Percentiles rank a stretch among this genome's conserved stretches.
Conservation (phyloP, 2,888 invertebrate species). For the Lasius fuliginosus region DNA sequence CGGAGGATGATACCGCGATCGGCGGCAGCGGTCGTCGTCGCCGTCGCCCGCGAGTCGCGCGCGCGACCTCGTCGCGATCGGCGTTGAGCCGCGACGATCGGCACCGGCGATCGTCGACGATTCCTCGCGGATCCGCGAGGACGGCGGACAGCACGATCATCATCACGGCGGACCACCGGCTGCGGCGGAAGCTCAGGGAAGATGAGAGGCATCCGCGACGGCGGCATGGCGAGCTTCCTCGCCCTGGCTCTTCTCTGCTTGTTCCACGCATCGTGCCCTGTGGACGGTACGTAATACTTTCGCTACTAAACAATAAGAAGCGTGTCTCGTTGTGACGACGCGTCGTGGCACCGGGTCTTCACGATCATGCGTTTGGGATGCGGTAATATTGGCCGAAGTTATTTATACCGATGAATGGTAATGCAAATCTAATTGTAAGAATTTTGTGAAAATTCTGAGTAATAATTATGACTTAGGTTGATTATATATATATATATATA, state of each 20-base stretch:
- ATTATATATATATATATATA: no score
- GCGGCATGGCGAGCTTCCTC: constrained; percentile 78
- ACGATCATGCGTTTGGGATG: neutral
- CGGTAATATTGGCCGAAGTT: neutral
- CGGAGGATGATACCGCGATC: neutral
- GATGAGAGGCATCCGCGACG: constrained; percentile 76
- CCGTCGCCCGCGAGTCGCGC: constrained; percentile 69
- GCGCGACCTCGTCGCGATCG: constrained; percentile 66
- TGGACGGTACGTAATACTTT: constrained; percentile 75
- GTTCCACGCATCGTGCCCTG: constrained; percentile 78
- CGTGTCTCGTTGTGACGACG: neutral
- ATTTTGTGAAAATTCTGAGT: neutral
- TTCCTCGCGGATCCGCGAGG: constrained; percentile 4
- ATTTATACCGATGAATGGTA: neutral
- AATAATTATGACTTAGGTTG: neutral
- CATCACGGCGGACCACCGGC: constrained; percentile 53
- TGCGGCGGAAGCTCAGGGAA: constrained; percentile 69
- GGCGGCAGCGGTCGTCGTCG: constrained; percentile 62
- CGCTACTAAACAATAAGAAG: neutral
- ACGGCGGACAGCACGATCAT: constrained; percentile 7
- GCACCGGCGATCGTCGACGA: constrained; percentile 18
- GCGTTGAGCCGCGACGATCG: constrained; percentile 65
- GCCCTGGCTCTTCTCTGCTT: constrained; percentile 80
- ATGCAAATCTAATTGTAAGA: neutral
- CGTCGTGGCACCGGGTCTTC: neutral